phyloP scores from a whole-genome alignment of 1,140 invertebrate species.

The Nasonia giraulti region DNA sequence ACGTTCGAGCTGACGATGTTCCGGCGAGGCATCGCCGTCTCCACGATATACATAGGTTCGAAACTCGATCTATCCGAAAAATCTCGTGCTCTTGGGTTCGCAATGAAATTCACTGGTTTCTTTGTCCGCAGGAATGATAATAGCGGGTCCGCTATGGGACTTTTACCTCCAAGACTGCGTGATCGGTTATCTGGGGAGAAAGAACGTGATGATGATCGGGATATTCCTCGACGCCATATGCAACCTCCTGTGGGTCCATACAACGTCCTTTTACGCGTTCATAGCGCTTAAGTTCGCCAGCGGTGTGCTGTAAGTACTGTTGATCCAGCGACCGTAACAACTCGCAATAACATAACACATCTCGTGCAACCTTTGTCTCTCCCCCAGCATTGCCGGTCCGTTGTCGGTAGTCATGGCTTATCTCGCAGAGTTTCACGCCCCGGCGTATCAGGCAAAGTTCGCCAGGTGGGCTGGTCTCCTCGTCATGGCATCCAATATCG shows the following conservation, averaged over 20 bases:
- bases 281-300: slow-evolving; percentile 76
- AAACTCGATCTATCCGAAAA: not conserved
- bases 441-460: slow-evolving; percentile 62
- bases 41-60: slow-evolving; percentile 67
- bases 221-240: slow-evolving; percentile 75
- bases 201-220: slow-evolving; percentile 72
- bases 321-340: no score
- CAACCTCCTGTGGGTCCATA: slow-evolving; percentile 72
- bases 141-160: slow-evolving; percentile 77
- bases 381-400: slow-evolving; percentile 67
- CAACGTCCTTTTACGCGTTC: slow-evolving; percentile 75
- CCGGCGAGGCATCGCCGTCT: slow-evolving; percentile 66
- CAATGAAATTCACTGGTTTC: not conserved
- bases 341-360: not conserved
- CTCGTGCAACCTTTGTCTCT: slow-evolving; percentile 30
- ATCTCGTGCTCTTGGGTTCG: not conserved
- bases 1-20: slow-evolving; percentile 66
- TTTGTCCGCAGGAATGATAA: slow-evolving; percentile 74
- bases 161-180: slow-evolving; percentile 65
- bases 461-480: slow-evolving; percentile 63
- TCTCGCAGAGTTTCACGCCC: slow-evolving; percentile 69
- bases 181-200: slow-evolving; percentile 72
- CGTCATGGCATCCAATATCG: slow-evolving; percentile 62
- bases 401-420: slow-evolving; percentile 66
- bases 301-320: slow-evolving; percentile 76